A percentile compares a stretch with the other conserved stretches of the same genome.
Evolutionary conservation across 2,113 vertebrate genomes (phyloP).

Genomic region (Tetrao urogallus): DNA sequence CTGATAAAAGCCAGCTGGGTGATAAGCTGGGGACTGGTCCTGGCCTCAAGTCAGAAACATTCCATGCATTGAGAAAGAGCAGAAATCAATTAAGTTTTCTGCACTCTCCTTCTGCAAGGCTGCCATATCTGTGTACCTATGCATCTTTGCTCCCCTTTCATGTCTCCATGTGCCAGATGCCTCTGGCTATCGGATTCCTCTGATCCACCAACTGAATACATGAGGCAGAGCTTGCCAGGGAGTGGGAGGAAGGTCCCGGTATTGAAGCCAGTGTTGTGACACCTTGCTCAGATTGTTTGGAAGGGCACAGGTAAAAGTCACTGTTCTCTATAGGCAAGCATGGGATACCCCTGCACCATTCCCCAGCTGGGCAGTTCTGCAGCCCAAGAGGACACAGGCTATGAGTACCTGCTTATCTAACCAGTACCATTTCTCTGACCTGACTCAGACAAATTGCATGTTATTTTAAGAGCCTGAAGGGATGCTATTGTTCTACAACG

Average conservation of each 20-base stretch:
- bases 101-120: background rate
- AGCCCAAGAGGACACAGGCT: background rate
- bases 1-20: background rate
- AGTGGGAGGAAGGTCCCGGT: background rate
- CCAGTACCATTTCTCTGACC: background rate
- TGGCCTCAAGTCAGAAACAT: background rate
- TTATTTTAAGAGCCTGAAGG: background rate
- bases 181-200: background rate
- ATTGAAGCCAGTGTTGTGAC: background rate
- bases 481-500: background rate
- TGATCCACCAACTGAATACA: background rate
- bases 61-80: background rate
- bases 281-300: background rate
- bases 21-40: background rate
- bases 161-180: background rate
- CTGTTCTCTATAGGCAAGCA: background rate
- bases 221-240: background rate
- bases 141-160: background rate
- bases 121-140: background rate
- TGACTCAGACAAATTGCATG: background rate
- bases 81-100: background rate
- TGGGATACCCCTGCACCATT: rapidly evolving
- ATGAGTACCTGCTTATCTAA: background rate
- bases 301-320: background rate
- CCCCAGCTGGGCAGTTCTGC: background rate